Base-by-base conservation (phyloP, 2,113 vertebrate genomes). In the Coregonus clupeaformis region DNA sequence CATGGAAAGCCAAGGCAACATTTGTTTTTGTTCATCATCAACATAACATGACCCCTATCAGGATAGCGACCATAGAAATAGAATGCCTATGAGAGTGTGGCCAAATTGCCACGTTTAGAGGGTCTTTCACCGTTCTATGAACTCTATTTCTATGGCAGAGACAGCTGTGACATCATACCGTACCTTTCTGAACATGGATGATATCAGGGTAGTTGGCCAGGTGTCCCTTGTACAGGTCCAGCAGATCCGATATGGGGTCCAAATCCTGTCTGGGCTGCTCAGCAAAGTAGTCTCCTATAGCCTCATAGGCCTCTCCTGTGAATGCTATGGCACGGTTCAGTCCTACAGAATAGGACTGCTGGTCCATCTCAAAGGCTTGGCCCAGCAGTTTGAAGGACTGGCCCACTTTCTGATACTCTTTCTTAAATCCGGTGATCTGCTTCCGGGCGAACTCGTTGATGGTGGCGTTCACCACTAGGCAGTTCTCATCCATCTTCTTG, bases 111-210 rank as follows among this genome's bases (percentile, higher is more conserved):
- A 52, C 13, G 16, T 52, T 18, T 42, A 49, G 47, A 14, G 14
- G 47, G 14, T 14, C 47, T 59, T 22, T 59, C 3, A 22, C 18
- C 57, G 3, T 14, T 59, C 6, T 20, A 60, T 60, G 57, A n/a
- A 60, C 5, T 52, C 16, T 52, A 52, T 52, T 18, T 52, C 49
- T 14, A 52, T 5, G 18, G 29, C 22, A 49, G 55, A 42, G 12
- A 6, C 30, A 12, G 36, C 18, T 12, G 13, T 22, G 55, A 36
- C 9, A 42, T 3, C 57, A 80, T 1, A 25, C 49, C 12, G 84
- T 92, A 99, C 98, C 97, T 98, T 98, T 99, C 92, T 99, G 97
- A 76, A 99, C 97, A 16, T 99, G 97, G 90, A 99, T 95, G 92
- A 99, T 99, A 88, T 99, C 98, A 2, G 98, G 97, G 47, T 96